Evolutionary conservation across 2,113 vertebrate species (phyloP).

Genomic region (Pongo pygmaeus): DNA sequence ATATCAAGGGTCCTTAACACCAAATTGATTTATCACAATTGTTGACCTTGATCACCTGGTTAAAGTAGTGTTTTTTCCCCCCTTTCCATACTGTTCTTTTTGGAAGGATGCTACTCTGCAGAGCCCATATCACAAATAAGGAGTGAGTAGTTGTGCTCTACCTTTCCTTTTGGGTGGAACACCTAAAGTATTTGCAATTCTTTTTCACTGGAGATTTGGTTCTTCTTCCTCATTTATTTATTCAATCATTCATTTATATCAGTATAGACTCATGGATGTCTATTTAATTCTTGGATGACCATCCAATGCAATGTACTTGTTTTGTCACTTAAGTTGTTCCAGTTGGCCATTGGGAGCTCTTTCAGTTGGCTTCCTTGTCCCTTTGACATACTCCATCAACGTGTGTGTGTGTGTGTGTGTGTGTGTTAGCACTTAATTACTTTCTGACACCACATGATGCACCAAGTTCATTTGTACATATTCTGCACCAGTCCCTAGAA

Average conservation of each 20-base stretch:
- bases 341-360: neutral
- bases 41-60: neutral
- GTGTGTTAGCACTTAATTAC: neutral
- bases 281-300: neutral
- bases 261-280: neutral
- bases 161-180: neutral
- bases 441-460: neutral
- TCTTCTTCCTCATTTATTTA: neutral
- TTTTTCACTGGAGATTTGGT: neutral
- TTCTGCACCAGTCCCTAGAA: neutral
- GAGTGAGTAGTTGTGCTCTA: neutral
- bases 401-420: neutral
- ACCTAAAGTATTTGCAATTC: neutral
- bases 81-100: neutral
- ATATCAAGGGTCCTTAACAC: neutral
- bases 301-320: neutral
- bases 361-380: neutral
- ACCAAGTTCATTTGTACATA: neutral
- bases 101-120: neutral
- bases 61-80: neutral
- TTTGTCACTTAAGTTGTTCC: neutral
- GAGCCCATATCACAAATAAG: neutral
- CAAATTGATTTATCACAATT: neutral
- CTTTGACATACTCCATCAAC: neutral
- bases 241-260: neutral